Conservation (phyloP, 2,888 invertebrate genomes). For the Autographa pulchrina region DNA sequence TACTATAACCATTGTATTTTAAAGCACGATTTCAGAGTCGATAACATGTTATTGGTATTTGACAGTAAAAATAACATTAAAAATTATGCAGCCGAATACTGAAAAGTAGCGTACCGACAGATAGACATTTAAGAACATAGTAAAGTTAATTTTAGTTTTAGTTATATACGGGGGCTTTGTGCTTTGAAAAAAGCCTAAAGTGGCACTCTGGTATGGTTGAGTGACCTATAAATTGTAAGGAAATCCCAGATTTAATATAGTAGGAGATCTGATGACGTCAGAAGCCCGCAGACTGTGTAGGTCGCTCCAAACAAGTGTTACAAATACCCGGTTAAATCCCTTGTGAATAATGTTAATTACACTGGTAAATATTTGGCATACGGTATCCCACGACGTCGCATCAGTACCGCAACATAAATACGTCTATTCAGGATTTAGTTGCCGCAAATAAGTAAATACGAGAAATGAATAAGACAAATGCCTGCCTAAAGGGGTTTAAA, state of each 20-base stretch:
- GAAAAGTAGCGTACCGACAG: too few relatives aligned
- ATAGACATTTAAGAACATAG: too few relatives aligned
- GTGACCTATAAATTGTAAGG: not conserved
- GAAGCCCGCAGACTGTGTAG: not conserved
- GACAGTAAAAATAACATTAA: too few relatives aligned
- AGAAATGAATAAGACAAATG: slow-evolving; percentile 14
- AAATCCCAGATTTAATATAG: not conserved
- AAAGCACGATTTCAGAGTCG: not conserved
- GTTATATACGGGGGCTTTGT: too few relatives aligned
- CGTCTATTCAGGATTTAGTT: slow-evolving; percentile 3
- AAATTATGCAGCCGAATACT: too few relatives aligned
- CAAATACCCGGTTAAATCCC: slow-evolving; percentile 12
- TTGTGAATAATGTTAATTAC: not conserved
- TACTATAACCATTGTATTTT: not conserved
- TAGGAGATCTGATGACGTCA: slow-evolving; percentile 1
- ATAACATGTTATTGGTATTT: not conserved
- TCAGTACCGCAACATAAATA: slow-evolving; percentile 18
- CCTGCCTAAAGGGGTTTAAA: not conserved
- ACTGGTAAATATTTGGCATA: slow-evolving; percentile 31
- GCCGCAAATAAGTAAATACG: not conserved
- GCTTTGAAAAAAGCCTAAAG: not conserved
- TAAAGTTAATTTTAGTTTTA: too few relatives aligned
- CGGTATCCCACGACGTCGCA: not conserved
- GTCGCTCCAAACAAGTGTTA: slow-evolving; percentile 6
- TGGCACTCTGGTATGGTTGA: not conserved